phyloP scores from a whole-genome alignment of 1,140 invertebrate species.

The Diorhabda elongata region DNA sequence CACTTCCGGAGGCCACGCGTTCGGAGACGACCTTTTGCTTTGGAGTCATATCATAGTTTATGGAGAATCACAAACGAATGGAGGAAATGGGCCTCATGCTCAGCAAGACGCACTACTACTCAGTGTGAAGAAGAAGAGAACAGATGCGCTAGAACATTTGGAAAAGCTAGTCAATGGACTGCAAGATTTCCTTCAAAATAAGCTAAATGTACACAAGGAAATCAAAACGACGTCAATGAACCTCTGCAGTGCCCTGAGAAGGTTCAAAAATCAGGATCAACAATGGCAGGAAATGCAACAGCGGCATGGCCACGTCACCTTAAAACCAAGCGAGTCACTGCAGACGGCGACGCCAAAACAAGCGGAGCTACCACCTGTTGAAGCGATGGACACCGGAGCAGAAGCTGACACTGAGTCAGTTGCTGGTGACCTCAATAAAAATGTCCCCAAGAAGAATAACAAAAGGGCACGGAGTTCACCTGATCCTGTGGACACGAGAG shows the following conservation, averaged over 20 bases:
- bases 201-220: not conserved
- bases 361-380: not conserved
- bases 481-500: not conserved
- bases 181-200: not conserved
- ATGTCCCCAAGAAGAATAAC: not conserved
- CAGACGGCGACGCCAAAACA: not conserved
- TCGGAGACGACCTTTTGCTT: not conserved
- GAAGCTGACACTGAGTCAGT: not conserved
- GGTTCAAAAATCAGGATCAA: too few species aligned
- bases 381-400: slow-evolving; percentile 7
- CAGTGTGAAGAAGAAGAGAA: slow-evolving; percentile 7
- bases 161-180: not conserved
- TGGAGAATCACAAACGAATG: not conserved
- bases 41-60: not conserved
- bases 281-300: too few species aligned
- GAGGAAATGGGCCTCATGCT: slow-evolving; percentile 1
- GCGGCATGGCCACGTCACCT: not conserved
- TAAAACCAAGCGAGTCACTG: not conserved
- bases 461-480: not conserved
- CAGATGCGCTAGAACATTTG: slow-evolving; percentile 3
- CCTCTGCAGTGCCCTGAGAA: too few species aligned
- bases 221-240: too few species aligned
- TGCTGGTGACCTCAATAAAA: not conserved
- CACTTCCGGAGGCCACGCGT: not conserved
- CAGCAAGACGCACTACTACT: slow-evolving; percentile 6